A percentile compares a stretch with the other conserved stretches of the same genome.
These are phyloP conservation scores for Oreortyx pictus DNA, from an alignment of 2,797 vertebrate species.

Conservation along the genomic window DNA sequence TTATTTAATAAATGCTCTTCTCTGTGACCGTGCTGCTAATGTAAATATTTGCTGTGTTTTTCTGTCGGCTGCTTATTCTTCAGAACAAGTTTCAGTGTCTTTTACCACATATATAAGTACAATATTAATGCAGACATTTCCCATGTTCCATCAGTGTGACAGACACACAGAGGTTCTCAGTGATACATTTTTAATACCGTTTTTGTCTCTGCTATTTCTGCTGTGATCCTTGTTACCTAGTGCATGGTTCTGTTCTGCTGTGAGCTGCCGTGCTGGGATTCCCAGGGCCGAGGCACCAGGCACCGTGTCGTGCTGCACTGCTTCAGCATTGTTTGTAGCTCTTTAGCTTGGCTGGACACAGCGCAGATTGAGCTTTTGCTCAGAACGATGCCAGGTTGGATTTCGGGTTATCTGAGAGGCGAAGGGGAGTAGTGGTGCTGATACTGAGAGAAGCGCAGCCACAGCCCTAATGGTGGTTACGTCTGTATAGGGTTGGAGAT, in stretches of 20 bases:
- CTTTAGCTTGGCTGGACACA: background rate
- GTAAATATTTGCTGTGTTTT: constrained; percentile 27
- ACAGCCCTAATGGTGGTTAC: background rate
- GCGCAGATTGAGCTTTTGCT: background rate
- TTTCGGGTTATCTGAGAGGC: background rate
- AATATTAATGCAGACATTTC: background rate
- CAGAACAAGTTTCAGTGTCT: background rate
- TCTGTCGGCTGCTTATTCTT: background rate
- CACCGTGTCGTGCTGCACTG: background rate
- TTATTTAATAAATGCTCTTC: constrained; percentile 39
- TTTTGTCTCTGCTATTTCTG: background rate
- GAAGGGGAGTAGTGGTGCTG: rapidly evolving
- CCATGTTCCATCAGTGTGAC: background rate
- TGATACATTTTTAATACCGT: background rate
- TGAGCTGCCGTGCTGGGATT: background rate
- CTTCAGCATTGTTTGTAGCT: background rate
- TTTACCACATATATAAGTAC: background rate
- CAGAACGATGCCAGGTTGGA: rapidly evolving
- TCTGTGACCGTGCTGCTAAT: background rate
- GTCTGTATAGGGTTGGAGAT: background rate
- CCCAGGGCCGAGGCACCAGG: rapidly evolving
- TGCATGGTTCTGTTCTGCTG: background rate
- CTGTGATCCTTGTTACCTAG: background rate
- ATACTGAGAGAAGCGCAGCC: background rate
- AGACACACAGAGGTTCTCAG: background rate